These are phyloP conservation scores for Helicorthomorpha holstii DNA, from an alignment of 1,140 invertebrate genomes.

Conservation along the genomic window DNA sequence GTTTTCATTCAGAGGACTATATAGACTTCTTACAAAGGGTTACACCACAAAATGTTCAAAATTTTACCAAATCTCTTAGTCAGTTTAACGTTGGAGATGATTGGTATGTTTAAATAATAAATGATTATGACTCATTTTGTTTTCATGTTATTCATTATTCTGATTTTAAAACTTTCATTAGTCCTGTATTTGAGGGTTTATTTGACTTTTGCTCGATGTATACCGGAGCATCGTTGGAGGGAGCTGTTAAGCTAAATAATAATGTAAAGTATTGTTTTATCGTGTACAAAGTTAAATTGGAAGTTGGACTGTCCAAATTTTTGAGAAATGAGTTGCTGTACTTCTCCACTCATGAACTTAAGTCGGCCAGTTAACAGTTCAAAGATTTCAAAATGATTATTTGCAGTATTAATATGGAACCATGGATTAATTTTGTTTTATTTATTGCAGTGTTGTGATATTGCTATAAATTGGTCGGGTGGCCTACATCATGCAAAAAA, in stretches of 20 bases:
- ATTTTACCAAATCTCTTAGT: constrained; percentile 77
- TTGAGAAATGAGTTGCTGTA: no score
- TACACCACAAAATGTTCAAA: constrained; percentile 87
- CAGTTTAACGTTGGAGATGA: constrained; percentile 98
- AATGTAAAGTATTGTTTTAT: constrained; percentile 30
- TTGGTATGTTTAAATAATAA: constrained; percentile 37
- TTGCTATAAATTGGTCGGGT: constrained; percentile 98
- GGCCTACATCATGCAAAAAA: constrained; percentile 99
- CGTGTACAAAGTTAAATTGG: no score
- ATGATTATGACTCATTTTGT: neutral
- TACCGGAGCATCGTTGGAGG: constrained; percentile 85
- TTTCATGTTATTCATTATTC: constrained; percentile 5
- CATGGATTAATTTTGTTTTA: no score
- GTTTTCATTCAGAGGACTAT: constrained; percentile 97
- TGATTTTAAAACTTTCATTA: no score
- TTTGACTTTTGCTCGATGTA: constrained; percentile 99
- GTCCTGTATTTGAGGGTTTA: constrained; percentile 92
- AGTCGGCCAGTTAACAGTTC: no score
- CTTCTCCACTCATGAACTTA: no score
- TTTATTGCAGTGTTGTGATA: constrained; percentile 52
- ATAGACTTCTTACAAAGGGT: constrained; percentile 93
- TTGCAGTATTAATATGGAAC: neutral
- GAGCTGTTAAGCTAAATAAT: constrained; percentile 87
- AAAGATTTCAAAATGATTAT: neutral
- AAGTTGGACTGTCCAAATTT: no score